Evolutionary conservation across 1,140 invertebrate species (phyloP), one percentile per base, ranked within the genome.

Genomic region (Calliopsis andreniformis): DNA sequence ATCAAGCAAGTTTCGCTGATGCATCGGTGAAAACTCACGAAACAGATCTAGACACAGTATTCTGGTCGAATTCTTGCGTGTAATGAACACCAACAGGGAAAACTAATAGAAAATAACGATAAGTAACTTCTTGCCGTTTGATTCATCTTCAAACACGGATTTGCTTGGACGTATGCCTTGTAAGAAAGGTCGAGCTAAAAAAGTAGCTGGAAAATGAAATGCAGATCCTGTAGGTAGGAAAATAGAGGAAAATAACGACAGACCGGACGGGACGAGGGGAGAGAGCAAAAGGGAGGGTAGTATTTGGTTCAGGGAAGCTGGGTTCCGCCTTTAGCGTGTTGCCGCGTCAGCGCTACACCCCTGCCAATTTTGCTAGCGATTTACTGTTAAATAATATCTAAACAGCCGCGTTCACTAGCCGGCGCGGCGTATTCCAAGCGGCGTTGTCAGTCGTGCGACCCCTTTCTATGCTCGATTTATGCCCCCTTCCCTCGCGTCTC

Each of bases 321-420:
- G 82, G 89, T 88, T 86, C 86, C 90, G 90, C 90, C 90, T 89
- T 91, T 91, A 91, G 84, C 90, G 85, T 91, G 90, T 91, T 85
- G 86, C 87, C 76, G 84, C 87, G 88, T 91, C 90, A 91, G 88
- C 89, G 87, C 80, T 87, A 90, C 87, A 89, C 85, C 86, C 78
- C 58, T 75, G 81, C 80, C 87, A 85, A 79, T 76, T 83, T 77
- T 82, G 61, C 69, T 83, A 49, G 76, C 84, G 87, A 91, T 90
- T 90, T 90, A 91, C 86, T 88, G 89, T 86, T 87, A 89, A 89
- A 91, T 91, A 90, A 90, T 91, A 90, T 90, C 87, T 86, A 89
- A 90, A 88, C 87, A 88, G 86, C 56, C 72, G 56, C 79, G 79
- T 86, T 73, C 77, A 30, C 76, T 20, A 55, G 70, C 23, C 76